phyloP scores from a whole-genome alignment of 2,113 vertebrate genomes.

The Montifringilla adamsi region DNA sequence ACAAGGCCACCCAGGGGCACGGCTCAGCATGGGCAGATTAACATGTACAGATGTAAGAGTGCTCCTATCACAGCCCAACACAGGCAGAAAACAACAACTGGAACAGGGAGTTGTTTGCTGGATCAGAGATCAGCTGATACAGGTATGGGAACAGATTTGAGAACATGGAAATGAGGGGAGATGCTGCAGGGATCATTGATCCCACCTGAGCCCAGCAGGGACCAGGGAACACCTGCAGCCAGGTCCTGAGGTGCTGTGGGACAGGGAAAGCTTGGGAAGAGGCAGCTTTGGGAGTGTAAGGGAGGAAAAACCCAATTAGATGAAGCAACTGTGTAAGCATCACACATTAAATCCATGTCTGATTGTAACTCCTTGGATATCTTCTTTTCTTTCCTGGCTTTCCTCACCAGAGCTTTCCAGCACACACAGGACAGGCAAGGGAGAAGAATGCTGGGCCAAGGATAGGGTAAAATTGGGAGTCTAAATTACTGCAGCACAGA shows the following conservation, averaged over 20 bases:
- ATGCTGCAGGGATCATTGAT: not conserved
- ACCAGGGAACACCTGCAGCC: not conserved
- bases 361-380: not conserved
- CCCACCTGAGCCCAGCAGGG: not conserved
- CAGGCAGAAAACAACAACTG: not conserved
- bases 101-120: not conserved
- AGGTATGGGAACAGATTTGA: not conserved
- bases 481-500: not conserved
- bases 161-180: not conserved
- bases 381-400: not conserved
- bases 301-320: not conserved
- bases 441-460: not conserved
- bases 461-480: not conserved
- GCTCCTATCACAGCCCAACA: slow-evolving; percentile 17
- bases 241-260: not conserved
- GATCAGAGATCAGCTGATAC: not conserved
- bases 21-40: slow-evolving; percentile 46
- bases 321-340: not conserved
- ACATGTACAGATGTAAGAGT: slow-evolving; percentile 34
- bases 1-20: slow-evolving; percentile 67
- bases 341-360: not conserved
- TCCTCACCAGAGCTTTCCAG: not conserved
- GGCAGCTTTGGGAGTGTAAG: accelerated
- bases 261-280: not conserved
- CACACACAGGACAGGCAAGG: not conserved